Conservation (phyloP, 2,113 vertebrate genomes). For the Hepsetus odoe region DNA sequence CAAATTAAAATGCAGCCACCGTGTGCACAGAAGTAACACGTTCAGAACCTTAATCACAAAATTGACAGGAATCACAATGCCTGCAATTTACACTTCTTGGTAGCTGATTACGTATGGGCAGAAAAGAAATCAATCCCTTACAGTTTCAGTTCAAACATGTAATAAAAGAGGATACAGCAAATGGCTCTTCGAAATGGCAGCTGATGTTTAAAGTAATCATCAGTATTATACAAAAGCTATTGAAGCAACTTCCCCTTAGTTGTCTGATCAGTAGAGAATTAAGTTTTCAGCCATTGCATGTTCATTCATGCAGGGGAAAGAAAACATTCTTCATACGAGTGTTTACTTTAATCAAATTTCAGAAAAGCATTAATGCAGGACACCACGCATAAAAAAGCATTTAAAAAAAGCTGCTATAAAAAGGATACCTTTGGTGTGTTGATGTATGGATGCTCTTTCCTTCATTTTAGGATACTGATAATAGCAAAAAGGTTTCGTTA, state of each 20-base stretch:
- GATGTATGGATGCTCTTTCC: background rate
- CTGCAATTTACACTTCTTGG: background rate
- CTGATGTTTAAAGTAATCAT: slow-evolving; percentile 24
- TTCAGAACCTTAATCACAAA: background rate
- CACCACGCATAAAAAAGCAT: too few species aligned
- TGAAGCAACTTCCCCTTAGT: background rate
- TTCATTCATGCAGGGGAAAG: background rate
- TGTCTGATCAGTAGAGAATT: slow-evolving; percentile 7
- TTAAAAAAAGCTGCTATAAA: background rate
- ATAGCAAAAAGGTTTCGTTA: background rate
- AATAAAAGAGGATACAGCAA: slow-evolving; percentile 11
- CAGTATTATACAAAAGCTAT: slow-evolving; percentile 6
- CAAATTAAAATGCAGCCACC: background rate
- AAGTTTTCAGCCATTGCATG: background rate
- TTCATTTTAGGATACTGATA: background rate
- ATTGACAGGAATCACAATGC: background rate
- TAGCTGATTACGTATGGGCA: background rate
- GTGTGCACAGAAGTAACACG: background rate
- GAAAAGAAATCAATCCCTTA: slow-evolving; percentile 2
- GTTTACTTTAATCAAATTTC: background rate
- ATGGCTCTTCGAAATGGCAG: background rate
- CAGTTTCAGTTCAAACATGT: background rate
- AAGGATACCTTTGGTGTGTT: background rate
- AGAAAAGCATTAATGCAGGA: background rate
- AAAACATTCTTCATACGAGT: background rate